Conservation (phyloP, 92 coral and sea anemone genomes). For the Isaurus tuberculatus region DNA sequence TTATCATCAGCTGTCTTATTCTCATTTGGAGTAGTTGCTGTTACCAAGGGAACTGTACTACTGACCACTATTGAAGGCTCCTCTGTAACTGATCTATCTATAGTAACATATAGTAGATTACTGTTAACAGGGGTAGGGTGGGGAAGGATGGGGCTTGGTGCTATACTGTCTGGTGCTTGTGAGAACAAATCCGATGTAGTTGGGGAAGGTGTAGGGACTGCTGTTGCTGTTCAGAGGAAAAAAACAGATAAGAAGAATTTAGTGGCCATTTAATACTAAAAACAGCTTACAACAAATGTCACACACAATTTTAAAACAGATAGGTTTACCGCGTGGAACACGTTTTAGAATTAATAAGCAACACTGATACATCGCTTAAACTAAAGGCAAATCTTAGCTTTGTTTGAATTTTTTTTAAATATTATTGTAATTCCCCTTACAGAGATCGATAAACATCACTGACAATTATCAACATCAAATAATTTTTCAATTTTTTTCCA, state of each 20-base stretch:
- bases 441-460: too few species aligned
- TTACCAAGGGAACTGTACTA: not conserved
- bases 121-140: constrained; percentile 3
- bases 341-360: not conserved
- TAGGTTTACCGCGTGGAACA: not conserved
- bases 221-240: constrained; percentile 11
- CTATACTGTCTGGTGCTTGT: constrained; percentile 3
- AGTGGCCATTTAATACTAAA: not conserved
- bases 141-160: not conserved
- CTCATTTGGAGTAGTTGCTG: not conserved
- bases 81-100: constrained; percentile 17
- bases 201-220: not conserved
- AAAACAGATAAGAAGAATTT: constrained; percentile 18
- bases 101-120: constrained; percentile 18
- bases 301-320: not conserved
- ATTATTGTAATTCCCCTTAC: too few species aligned
- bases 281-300: not conserved
- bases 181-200: not conserved
- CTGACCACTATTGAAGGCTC: constrained; percentile 12
- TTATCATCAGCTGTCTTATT: not conserved
- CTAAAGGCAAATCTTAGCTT: too few species aligned
- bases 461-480: too few species aligned
- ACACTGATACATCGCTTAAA: not conserved
- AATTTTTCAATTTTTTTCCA: too few species aligned
- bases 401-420: too few species aligned